Base-by-base conservation (phyloP, 2,888 invertebrate species). In the Choreutis nemorana region DNA sequence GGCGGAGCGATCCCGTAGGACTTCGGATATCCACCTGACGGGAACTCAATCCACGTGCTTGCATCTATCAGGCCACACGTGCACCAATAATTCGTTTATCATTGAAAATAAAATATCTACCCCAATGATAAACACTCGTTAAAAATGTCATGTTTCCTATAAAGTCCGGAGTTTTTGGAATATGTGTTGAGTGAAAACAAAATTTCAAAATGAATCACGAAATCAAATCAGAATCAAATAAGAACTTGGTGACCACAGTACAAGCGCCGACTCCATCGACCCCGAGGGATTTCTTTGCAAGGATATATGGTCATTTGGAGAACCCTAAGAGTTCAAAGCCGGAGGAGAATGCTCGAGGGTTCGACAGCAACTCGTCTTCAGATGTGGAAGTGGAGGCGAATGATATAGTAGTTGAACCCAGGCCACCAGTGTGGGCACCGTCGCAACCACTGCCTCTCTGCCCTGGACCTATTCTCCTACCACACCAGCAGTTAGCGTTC, bases 251-350 rank as follows among this genome's bases (percentile, higher is more conserved):
- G 18, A 56, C 57, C 4, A 34, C 54, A 8, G 48, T 68, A 24
- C 55, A 56, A 22, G 41, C 57, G 1, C 66, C 75, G 23, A 72
- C 83, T 11, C 90, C 90, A 1, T 90, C 90, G 6, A 89, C 90
- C 0, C 91, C 91, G 31, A 80, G 90, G 14, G 87, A 88, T 48
- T 91, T 91, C 61, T 91, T 91, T 55, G 89, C 89, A 28, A 81
- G 89, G 31, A 77, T 91, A 22, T 91, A 91, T 50, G 91, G 90
- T 1, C 86, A 90, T 46, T 72, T 90, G n/a, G 90, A 90, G 41
- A 56, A 68, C 31, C 53, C 58, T 3, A 54, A 49, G 33, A 12
- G 29, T 36, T 11, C 26, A 39, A 14, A 29, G 33, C 31, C 36
- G 34, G 27, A 36, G 13, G 49, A 41, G 32, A 44, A 38, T 27